Conservation (phyloP, 2,113 vertebrate species). For the Chloropsis cyanopogon region DNA sequence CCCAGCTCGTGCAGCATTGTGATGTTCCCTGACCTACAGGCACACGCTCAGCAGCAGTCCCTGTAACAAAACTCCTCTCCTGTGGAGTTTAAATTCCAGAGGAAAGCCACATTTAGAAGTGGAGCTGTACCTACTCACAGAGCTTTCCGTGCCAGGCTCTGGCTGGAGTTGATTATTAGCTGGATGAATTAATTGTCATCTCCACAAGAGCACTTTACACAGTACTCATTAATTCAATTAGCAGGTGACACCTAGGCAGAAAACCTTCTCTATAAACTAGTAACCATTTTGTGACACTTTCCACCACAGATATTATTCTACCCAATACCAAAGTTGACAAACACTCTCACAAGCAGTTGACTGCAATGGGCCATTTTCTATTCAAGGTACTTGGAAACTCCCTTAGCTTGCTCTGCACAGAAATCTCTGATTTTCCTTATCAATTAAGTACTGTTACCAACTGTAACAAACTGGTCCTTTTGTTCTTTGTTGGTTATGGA, state of each 20-base stretch:
- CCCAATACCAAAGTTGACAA: not conserved
- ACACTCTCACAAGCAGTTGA: not conserved
- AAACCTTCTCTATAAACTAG: not conserved
- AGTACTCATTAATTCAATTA: not conserved
- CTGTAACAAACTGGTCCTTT: constrained; percentile 38
- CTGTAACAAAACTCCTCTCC: not conserved
- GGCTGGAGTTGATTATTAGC: not conserved
- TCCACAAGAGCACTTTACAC: not conserved
- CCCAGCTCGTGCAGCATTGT: not conserved
- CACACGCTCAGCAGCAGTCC: not conserved
- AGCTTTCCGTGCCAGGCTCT: not conserved
- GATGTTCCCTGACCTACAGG: not conserved
- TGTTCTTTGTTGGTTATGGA: constrained; percentile 49
- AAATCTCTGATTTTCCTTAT: constrained; percentile 32
- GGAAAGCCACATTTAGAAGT: not conserved
- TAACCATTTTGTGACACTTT: not conserved
- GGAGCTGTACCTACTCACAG: not conserved
- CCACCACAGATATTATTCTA: not conserved
- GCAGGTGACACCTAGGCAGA: not conserved
- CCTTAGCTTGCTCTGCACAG: not conserved
- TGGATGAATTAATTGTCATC: not conserved
- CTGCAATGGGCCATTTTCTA: not conserved
- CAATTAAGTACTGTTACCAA: constrained; percentile 53
- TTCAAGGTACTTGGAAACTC: not conserved
- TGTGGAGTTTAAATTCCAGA: not conserved